Evolutionary conservation across 2,888 invertebrate genomes (phyloP), one percentile per base, ranked within the genome.

Genomic region (Harpalus rubripes): DNA sequence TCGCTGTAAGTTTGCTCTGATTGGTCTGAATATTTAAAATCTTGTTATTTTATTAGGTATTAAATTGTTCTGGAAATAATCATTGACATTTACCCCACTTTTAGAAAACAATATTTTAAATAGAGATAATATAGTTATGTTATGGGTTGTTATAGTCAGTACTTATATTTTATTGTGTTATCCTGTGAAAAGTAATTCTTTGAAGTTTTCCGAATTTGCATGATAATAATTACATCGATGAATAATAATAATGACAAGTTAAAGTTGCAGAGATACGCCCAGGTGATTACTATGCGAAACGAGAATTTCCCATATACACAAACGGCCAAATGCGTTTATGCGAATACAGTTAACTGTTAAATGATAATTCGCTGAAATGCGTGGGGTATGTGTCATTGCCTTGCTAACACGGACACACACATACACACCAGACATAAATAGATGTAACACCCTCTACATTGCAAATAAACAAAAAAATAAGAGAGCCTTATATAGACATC

Each of bases 381-480:
- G 78, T 78, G 78, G 58, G 78, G 78, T 76, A 12, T 22, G 56
- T 78, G 78, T 78, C 78, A 78, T 78, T 78, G 78, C 26, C 78
- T 26, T 56, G 32, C 15, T 15, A 32, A 26, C 76, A 52, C 76
- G n/a, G 0, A 7, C 76, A 56, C 52, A 32, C 22, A 10, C 39
- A 78, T 58, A 78, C 58, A 58, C 76, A 72, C 12, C 12, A 68
- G 26, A 8, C 16, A 7, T 4, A 18, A 1, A 59, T 16, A 59
- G 15, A 59, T 6, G 5, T 32, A 32, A 32, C 32, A 32, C 32
- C 32, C 32, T 32, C 32, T 32, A 32, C 32, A 5, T 32, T 5
- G 5, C 32, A 32, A 32, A 32, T 32, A 32, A 32, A 32, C 32
- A 32, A 32, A 4, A 32, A 32, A 32, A 32, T 32, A 32, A 4